phyloP scores from a whole-genome alignment of 1,140 invertebrate genomes.

The Stenopsyche tienmushanensis region DNA sequence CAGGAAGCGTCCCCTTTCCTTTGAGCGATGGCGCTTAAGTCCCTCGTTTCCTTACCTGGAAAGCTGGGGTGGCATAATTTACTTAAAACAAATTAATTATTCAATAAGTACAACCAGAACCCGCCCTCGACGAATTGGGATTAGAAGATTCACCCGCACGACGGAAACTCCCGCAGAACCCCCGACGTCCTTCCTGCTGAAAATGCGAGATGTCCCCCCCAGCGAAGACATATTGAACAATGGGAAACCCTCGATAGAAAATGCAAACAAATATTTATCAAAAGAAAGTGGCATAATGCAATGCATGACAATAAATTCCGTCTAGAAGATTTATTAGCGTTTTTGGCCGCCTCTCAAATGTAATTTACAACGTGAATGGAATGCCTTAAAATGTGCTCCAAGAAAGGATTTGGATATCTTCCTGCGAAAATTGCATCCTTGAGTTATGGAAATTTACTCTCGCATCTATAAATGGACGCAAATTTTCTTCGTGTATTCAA shows the following conservation, averaged over 20 bases:
- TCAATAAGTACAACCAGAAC: constrained; percentile 33
- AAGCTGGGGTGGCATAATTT: constrained; percentile 34
- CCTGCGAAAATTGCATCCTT: no score
- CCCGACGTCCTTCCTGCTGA: background rate
- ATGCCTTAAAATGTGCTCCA: no score
- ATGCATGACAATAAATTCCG: no score
- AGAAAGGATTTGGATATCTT: no score
- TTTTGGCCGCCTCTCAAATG: no score
- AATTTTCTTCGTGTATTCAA: no score
- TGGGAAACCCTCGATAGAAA: no score
- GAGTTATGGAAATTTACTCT: no score
- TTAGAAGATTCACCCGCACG: constrained; percentile 18
- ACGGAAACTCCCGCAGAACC: background rate
- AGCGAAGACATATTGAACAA: background rate
- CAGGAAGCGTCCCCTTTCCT: background rate
- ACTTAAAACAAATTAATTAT: constrained; percentile 43
- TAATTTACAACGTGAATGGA: no score
- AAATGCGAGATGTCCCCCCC: constrained; percentile 3
- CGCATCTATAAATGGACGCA: no score
- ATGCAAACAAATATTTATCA: background rate
- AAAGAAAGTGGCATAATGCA: background rate
- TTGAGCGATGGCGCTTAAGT: constrained; percentile 13
- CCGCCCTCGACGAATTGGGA: constrained; percentile 22
- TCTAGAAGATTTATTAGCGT: no score
- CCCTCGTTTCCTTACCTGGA: constrained; percentile 31